A percentile compares a stretch with the other conserved stretches of the same genome.
Evolutionary conservation across 2,113 vertebrate species (phyloP).

Genomic region (Elanus axillaris): DNA sequence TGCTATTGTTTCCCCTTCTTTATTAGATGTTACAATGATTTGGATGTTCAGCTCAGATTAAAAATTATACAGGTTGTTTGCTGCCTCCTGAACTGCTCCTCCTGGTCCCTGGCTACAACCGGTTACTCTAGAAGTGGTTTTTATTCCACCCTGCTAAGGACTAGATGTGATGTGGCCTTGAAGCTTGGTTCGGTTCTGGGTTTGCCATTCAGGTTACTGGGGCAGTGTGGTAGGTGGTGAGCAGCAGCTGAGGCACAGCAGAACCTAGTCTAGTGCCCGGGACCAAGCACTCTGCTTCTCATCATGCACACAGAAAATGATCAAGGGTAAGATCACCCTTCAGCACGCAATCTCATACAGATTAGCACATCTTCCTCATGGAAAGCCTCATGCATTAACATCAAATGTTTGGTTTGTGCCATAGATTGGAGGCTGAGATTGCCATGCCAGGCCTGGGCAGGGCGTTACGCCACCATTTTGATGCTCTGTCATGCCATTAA

Average conservation of each 20-base stretch:
- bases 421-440: background rate
- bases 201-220: background rate
- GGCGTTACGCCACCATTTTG: fast-evolving
- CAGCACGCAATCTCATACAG: background rate
- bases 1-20: background rate
- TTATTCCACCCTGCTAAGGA: background rate
- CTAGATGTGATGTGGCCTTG: background rate
- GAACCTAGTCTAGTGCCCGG: no score
- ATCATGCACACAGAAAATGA: fast-evolving
- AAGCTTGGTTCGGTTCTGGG: background rate
- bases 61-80: background rate
- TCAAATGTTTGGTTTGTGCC: background rate
- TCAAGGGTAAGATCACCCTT: background rate
- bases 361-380: background rate
- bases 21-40: background rate
- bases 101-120: background rate
- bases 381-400: fast-evolving
- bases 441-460: background rate
- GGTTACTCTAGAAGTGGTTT: background rate
- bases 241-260: background rate
- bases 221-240: background rate
- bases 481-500: background rate
- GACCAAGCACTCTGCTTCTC: background rate
- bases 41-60: background rate
- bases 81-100: background rate